Base-by-base conservation (phyloP, 2,113 vertebrate species). In the Catharus minimus region DNA sequence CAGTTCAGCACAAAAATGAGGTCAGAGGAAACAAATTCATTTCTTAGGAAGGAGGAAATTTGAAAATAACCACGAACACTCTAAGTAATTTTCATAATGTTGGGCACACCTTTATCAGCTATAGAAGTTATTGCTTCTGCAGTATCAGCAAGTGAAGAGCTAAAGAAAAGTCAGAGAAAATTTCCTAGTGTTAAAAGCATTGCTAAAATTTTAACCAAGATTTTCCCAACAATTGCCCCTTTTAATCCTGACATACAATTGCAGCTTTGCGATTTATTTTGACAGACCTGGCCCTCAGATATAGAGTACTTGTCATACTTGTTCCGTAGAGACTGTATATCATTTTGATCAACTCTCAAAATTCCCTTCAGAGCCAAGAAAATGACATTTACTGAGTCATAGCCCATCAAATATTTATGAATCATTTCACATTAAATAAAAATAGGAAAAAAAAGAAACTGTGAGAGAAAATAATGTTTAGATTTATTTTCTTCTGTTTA, bases 371-470 rank as follows among this genome's bases (percentile, higher is more conserved):
- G 33, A 87, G 89, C 75, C 94, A 95, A 94, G 84, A 94, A 94
- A 93, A 73, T 91, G 17, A 73, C 74, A 82, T 84, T 72, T 66
- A 33, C 66, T 82, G 66, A 82, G 71, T 53, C 61, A 68, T 23
- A 84, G 32, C 1, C 27, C 43, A 61, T 90, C 84, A 91, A 92
- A 76, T 53, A 82, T 39, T 89, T 82, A 89, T 79, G 23, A 90
- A 85, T 92, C 50, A 53, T 82, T 65, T 69, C 50, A 85, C 23
- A 50, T 52, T 65, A 76, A 91, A 73, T 86, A 93, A 84, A 96
- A 92, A 79, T 69, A 87, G 61, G 13, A 78, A 71, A 78, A 20
- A 81, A 81, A 66, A 67, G 4, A 75, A 86, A 39, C 55, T 82
- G 15, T 57, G 50, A 69, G 53, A 86, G 68, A 92, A 94, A 94